phyloP scores from a whole-genome alignment of 2,113 vertebrate genomes.

The Furnarius figulus region DNA sequence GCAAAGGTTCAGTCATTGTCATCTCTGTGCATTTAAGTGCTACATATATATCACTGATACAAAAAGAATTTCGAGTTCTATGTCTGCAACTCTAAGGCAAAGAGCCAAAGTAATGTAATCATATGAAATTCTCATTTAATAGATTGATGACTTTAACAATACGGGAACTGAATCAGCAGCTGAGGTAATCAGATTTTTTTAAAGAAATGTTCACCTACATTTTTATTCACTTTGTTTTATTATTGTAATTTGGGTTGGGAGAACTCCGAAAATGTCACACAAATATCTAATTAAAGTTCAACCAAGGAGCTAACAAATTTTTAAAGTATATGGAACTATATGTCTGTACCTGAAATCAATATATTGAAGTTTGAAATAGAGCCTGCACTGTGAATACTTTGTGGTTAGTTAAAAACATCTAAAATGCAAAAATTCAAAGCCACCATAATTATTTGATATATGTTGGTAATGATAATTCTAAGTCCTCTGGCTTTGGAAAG shows the following conservation, averaged over 20 bases:
- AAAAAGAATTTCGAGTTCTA: constrained; percentile 66
- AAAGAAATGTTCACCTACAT: constrained; percentile 71
- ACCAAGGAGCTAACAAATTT: not conserved
- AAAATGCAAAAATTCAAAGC: not conserved
- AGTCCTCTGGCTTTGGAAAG: not conserved
- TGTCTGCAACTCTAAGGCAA: constrained; percentile 72
- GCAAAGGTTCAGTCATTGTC: not conserved
- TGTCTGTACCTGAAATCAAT: not conserved
- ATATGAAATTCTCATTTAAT: constrained; percentile 85
- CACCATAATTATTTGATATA: not conserved
- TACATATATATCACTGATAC: not conserved
- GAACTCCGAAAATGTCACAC: not conserved
- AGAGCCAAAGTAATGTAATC: constrained; percentile 75
- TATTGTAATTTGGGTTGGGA: constrained; percentile 37
- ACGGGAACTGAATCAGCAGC: constrained; percentile 80
- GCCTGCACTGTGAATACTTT: not conserved
- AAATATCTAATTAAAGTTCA: not conserved
- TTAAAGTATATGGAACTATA: not conserved
- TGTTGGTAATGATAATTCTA: not conserved
- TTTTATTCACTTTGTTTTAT: constrained; percentile 64
- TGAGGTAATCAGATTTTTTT: constrained; percentile 83
- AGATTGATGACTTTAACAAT: constrained; percentile 86
- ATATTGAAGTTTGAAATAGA: not conserved
- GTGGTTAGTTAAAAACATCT: not conserved
- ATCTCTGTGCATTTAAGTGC: not conserved